Base-by-base conservation (phyloP, 2,888 invertebrate genomes). In the Clostera curtula region DNA sequence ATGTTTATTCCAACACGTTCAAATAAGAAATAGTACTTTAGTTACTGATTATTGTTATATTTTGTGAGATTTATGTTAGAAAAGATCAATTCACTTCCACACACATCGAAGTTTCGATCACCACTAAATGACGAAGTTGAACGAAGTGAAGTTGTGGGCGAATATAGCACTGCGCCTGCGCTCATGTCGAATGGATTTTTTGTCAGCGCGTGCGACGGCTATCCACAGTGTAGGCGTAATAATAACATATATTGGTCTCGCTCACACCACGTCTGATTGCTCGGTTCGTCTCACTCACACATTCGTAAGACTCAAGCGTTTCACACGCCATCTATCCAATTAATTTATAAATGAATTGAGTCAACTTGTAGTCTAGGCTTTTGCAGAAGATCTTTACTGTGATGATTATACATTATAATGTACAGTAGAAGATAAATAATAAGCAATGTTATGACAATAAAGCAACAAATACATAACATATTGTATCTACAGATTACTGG, bases 31-130 rank as follows among this genome's bases (percentile, higher is more conserved):
- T 71, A 72, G 73, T 82, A 76, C 77, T 80, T 77, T 74, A 72
- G 75, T 80, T 72, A 74, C 71, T 62, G 66, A 69, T 79, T 76
- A 79, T 76, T 77, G 66, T 79, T 74, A 80, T 80, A 83, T 77
- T 75, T 66, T 66, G 73, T 75, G 80, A 76, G 77, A 76, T 75
- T 66, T 70, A 66, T 76, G 83, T 84, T 84, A 84, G 79, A 79
- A 68, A 72, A 75, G 80, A 83, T 83, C 82, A 72, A 75, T 75
- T 69, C 83, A 84, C 83, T 77, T 73, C 82, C 80, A 76, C 83
- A 76, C 83, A 79, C 82, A 77, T 74, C 74, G 68, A 74, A 63
- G 80, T 70, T 80, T 71, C 70, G 73, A 75, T 72, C 76, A 82
- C 76, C 75, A 83, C 83, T 83, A 75, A 76, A 76, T 74, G 75